Evolutionary conservation across 1,140 invertebrate species (phyloP).

Genomic region (Drosophila serrata): DNA sequence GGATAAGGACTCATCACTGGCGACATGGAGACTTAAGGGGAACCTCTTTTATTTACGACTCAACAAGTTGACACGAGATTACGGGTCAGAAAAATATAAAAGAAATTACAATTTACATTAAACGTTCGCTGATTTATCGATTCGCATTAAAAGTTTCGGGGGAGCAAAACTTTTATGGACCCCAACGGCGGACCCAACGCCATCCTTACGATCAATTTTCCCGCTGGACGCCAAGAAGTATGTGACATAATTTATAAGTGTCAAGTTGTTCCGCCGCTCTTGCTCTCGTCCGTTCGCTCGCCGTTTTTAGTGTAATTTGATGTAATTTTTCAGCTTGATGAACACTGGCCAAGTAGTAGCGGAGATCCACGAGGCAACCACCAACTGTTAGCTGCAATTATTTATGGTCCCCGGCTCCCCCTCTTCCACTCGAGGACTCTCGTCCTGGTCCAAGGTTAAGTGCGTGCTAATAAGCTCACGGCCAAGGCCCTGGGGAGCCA

Average conservation of each 20-base stretch:
- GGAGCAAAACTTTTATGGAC: conserved; percentile 48
- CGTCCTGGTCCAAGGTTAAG: conserved; percentile 63
- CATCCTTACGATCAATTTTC: conserved; percentile 63
- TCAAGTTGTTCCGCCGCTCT: conserved; percentile 55
- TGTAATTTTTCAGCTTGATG: conserved; percentile 70
- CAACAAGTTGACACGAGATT: conserved; percentile 79
- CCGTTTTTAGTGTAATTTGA: conserved; percentile 65
- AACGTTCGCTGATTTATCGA: conserved; percentile 63
- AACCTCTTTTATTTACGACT: conserved; percentile 71
- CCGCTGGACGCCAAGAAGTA: conserved; percentile 61
- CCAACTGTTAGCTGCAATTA: conserved; percentile 74
- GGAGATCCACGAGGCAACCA: conserved; percentile 22
- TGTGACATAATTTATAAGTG: conserved; percentile 81
- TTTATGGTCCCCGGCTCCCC: conserved; percentile 63
- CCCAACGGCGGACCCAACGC: not conserved
- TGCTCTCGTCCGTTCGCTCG: conserved; percentile 7
- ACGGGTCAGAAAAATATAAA: conserved; percentile 32
- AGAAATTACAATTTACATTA: conserved; percentile 58
- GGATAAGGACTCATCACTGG: conserved; percentile 19
- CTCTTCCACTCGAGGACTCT: conserved; percentile 33
- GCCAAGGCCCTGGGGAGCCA: conserved; percentile 50
- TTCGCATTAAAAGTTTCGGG: conserved; percentile 71
- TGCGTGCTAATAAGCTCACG: conserved; percentile 75
- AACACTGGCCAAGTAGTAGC: conserved; percentile 31
- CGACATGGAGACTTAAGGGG: not conserved